These are phyloP conservation scores for Ataeniobius toweri DNA, from an alignment of 2,797 vertebrate genomes.

Conservation along the genomic window DNA sequence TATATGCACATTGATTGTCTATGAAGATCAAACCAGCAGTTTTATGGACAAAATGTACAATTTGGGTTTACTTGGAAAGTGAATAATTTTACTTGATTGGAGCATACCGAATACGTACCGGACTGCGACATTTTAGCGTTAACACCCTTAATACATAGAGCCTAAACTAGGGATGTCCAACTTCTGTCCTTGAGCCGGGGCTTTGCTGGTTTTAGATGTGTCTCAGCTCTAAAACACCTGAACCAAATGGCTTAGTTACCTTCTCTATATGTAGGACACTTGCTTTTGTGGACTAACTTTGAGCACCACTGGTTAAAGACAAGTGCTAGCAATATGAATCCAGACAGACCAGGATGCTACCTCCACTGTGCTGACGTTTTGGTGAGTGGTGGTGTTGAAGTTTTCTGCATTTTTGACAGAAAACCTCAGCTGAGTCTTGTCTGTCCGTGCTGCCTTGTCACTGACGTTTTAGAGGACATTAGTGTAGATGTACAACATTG, in stretches of 20 bases:
- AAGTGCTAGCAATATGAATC: too few species aligned
- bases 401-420: neutral
- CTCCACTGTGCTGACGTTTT: neutral
- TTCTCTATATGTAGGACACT: too few species aligned
- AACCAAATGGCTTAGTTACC: neutral
- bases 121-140: too few species aligned
- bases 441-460: neutral
- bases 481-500: neutral
- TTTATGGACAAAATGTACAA: too few species aligned
- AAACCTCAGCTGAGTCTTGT: neutral
- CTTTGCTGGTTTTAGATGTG: neutral
- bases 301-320: too few species aligned
- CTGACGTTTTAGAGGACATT: neutral
- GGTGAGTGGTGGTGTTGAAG: too few species aligned
- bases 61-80: too few species aligned
- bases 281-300: too few species aligned
- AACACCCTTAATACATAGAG: neutral
- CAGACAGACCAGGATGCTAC: neutral
- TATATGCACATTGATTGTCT: too few species aligned
- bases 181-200: neutral
- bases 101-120: too few species aligned
- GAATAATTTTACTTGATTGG: too few species aligned
- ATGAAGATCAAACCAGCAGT: too few species aligned
- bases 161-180: neutral
- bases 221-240: neutral